Base-by-base conservation (phyloP, 92 coral and sea anemone genomes). In the Actinernus sp. region DNA sequence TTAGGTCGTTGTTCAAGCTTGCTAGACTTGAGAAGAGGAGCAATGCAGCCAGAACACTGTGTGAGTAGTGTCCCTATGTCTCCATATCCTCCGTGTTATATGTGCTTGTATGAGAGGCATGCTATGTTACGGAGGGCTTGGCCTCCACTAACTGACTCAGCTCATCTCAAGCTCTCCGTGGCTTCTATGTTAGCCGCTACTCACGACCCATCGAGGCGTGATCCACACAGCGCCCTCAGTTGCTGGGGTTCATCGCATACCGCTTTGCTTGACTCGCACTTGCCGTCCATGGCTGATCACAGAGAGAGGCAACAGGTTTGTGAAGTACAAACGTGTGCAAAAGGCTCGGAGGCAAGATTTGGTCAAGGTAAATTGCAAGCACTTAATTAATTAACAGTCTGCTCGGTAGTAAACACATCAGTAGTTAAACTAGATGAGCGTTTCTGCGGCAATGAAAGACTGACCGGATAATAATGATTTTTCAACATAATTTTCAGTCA, bases 71-170 rank as follows among this genome's bases (percentile, higher is more conserved):
- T n/a, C n/a, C n/a, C n/a, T n/a, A n/a, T n/a, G n/a, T n/a, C 52
- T 9, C 52, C 8, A 8, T 45, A 45, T 45, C 52, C 55, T 14
- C 78, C 64, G 14, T 70, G 78, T 21, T 70, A 55, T 24, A 38
- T 70, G 43, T 70, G 78, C 41, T 45, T 70, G 13, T 70, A 70
- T 56, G 78, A 70, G 28, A 56, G 78, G 38, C 78, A 70, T 19
- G 78, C 57, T 19, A 40, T 55, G 16, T 26, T 49, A 31, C 28
- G 78, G 31, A 55, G 65, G 11, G 4, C 56, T 5, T 70, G 67
- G 66, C 40, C 65, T 14, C 3, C 45, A 10, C 9, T 60, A 38
- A 14, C 76, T 4, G 78, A 70, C 17, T 43, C 78, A n/a, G n/a
- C n/a, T 17, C 58, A 70, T 21, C 61, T 70, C 1, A 70, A 70